These are phyloP conservation scores for Pseudorectes ferrugineus DNA, from an alignment of 2,113 vertebrate genomes.

Conservation along the genomic window DNA sequence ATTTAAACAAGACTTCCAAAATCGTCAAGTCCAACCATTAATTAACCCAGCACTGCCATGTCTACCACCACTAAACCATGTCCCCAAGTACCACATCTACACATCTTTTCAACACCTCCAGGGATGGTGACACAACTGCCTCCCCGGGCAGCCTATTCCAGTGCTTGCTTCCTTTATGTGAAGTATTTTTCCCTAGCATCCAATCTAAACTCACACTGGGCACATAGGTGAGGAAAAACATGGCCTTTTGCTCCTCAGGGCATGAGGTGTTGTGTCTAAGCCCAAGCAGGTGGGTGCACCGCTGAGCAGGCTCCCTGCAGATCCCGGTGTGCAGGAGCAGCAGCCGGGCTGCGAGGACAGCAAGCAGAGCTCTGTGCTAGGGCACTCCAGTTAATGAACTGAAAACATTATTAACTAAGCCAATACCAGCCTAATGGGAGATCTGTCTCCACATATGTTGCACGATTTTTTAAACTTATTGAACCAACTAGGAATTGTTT, in stretches of 20 bases:
- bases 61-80: neutral
- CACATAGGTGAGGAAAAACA: fast-evolving
- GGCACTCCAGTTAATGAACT: neutral
- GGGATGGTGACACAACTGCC: neutral
- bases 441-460: neutral
- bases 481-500: neutral
- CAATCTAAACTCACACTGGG: neutral
- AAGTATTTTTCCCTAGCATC: neutral
- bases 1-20: neutral
- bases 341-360: fast-evolving
- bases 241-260: neutral
- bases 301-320: neutral
- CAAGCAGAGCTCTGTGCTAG: neutral
- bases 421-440: neutral
- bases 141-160: neutral
- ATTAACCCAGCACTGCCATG: neutral
- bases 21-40: neutral
- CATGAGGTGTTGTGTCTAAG: neutral
- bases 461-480: neutral
- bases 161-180: neutral
- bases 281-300: neutral
- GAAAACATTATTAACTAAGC: neutral
- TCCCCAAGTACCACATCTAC: neutral
- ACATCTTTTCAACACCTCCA: neutral
- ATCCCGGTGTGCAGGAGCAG: fast-evolving